Base-by-base conservation (phyloP, 92 coral and sea anemone genomes). In the Zoanthus sansibaricus region DNA sequence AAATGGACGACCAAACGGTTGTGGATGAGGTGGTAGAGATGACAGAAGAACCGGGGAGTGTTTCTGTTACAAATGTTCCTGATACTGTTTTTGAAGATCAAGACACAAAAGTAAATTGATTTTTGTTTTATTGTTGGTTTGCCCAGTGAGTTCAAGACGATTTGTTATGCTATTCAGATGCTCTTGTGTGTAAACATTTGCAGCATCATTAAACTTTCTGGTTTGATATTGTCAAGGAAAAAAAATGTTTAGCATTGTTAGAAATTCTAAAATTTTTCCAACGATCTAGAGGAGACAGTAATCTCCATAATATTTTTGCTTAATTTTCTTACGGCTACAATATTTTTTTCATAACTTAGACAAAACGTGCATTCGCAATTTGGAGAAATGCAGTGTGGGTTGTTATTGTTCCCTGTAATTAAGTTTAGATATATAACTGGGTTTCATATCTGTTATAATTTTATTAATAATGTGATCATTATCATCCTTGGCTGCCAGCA, bases 1-100 rank as follows among this genome's bases (percentile, higher is more conserved):
- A 80, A 80, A 80, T 80, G 85, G 59, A 80, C n/a, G 85, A 80
- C 7, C 61, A 47, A 31, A 69, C 56, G 7, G 12, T 7, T 30
- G 74, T 30, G 4, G 74, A 69, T 9, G 46, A 80, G 42, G 14
- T 52, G 58, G 61, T 67, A 7, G 85, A 80, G 49, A 80, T 80
- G 85, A 51, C 75, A 1, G 85, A 80, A 21, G 85, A 80, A 30
- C 85, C 89, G 6, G 91, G 93, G 69, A 90, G 98, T 94, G 82
- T 97, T 76, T 95, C 97, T 33, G 89, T 97, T 7, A 97, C 99
- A 25, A 94, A 97, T 71, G 91, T 95, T 17, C 99, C 99, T 13
- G 86, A 44, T 12, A 88, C 49, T 75, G 97, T 97, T 15, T 97
- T 90, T 86, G 92, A 92, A 17, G 95, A 95, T 83, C 84, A 88